These are phyloP conservation scores for Anneissia japonica DNA, from an alignment of 35 echinoderm and acorn worm genomes.

Conservation along the genomic window DNA sequence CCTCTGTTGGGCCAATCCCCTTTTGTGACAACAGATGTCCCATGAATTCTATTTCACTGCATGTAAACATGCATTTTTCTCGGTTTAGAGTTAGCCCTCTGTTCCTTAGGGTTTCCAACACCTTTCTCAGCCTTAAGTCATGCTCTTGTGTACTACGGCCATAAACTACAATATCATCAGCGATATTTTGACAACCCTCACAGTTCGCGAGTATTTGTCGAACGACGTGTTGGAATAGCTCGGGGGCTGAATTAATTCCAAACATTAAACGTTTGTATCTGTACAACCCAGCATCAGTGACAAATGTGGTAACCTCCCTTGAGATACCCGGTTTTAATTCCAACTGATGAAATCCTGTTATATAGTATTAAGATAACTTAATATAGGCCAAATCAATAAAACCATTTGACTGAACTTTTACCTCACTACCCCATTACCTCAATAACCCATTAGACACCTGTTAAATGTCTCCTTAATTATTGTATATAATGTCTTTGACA, in stretches of 20 bases:
- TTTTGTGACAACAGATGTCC: background rate
- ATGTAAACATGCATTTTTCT: slow-evolving; percentile 21
- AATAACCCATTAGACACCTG: too few relatives aligned
- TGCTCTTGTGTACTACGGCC: background rate
- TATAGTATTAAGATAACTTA: too few relatives aligned
- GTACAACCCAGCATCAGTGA: background rate
- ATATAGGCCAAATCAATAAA: too few relatives aligned
- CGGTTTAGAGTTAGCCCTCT: too few relatives aligned
- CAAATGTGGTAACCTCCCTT: slow-evolving; percentile 14
- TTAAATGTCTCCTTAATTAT: too few relatives aligned
- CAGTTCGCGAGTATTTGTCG: too few relatives aligned
- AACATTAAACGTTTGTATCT: slow-evolving; percentile 32
- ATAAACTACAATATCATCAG: slow-evolving; percentile 23
- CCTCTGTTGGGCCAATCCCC: slow-evolving; percentile 1
- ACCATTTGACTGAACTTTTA: too few relatives aligned
- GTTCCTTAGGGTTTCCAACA: slow-evolving; percentile 3
- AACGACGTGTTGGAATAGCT: too few relatives aligned
- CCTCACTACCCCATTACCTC: too few relatives aligned
- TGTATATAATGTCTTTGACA: too few relatives aligned
- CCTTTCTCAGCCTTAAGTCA: background rate
- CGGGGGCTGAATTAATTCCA: slow-evolving; percentile 15
- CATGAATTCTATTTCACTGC: slow-evolving; percentile 9
- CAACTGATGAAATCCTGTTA: slow-evolving; percentile 25
- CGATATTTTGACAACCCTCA: too few relatives aligned
- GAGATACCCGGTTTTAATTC: background rate